phyloP scores from a whole-genome alignment of 2,888 invertebrate genomes.

The Drosophila kokeensis region DNA sequence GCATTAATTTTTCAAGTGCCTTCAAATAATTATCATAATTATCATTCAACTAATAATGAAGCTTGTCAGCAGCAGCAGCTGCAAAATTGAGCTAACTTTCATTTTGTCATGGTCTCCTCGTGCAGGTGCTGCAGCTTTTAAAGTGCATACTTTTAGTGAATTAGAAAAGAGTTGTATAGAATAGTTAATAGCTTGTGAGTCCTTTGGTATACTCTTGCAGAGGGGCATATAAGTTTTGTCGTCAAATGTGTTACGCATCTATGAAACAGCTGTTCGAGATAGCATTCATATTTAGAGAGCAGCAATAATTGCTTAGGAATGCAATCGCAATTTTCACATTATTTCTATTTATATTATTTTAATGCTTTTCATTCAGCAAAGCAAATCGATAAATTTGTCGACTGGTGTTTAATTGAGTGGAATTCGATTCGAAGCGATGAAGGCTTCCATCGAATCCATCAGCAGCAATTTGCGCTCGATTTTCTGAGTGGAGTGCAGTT shows the following conservation, averaged over 20 bases:
- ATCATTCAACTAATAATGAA: conserved; percentile 47
- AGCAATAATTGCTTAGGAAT: neutral
- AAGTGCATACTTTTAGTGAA: neutral
- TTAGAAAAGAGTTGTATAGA: neutral
- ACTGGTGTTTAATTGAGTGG: conserved; percentile 57
- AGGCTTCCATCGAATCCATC: conserved; percentile 5
- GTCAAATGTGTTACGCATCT: neutral
- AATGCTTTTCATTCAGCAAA: conserved; percentile 4
- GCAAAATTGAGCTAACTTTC: conserved; percentile 1
- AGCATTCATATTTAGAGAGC: neutral
- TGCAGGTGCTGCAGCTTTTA: neutral
- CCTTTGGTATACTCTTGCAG: neutral
- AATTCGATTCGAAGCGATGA: conserved; percentile 29
- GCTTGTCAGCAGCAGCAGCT: conserved; percentile 21
- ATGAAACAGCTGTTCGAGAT: neutral
- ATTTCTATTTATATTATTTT: conserved; percentile 3
- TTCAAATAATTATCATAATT: conserved; percentile 56
- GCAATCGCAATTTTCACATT: neutral
- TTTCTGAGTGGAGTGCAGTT: conserved; percentile 3
- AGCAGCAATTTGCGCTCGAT: conserved; percentile 8
- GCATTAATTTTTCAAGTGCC: conserved; percentile 60
- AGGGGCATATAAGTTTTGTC: neutral
- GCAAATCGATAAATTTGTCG: conserved; percentile 8
- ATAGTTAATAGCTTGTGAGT: neutral
- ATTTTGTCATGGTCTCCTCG: neutral